phyloP scores from a whole-genome alignment of 1,140 invertebrate genomes.

The Geopemphigus sp. region DNA sequence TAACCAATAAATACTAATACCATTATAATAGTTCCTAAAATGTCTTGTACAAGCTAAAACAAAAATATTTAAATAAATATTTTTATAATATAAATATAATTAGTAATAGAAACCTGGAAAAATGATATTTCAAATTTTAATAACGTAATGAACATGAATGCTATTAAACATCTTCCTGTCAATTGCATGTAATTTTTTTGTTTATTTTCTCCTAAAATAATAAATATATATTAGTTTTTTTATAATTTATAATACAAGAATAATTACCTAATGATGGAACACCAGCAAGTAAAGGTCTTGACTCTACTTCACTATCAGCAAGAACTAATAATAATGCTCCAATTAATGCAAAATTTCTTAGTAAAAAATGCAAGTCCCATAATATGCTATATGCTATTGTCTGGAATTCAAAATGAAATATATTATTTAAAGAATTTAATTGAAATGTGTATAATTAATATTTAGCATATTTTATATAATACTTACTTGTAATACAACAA shows the following conservation, averaged over 20 bases:
- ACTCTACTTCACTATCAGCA: constrained; percentile 90
- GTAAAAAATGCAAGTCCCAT: constrained; percentile 96
- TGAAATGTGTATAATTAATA: neutral
- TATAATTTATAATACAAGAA: constrained; percentile 1
- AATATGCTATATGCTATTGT: constrained; percentile 97
- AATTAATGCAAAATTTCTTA: constrained; percentile 91
- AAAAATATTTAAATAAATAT: constrained; percentile 39
- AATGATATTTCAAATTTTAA: constrained; percentile 90
- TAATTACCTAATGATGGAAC: constrained; percentile 82
- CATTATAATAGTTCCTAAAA: constrained; percentile 93
- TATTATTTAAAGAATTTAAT: neutral
- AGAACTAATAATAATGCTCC: constrained; percentile 91
- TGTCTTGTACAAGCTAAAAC: constrained; percentile 78
- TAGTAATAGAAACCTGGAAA: constrained; percentile 67
- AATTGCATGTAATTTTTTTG: constrained; percentile 97
- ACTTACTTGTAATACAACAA: constrained; percentile 87
- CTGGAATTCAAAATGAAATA: constrained; percentile 61
- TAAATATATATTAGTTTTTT: neutral
- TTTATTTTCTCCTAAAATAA: constrained; percentile 78
- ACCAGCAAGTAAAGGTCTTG: constrained; percentile 93
- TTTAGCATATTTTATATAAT: neutral
- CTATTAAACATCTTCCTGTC: constrained; percentile 89
- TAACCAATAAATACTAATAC: constrained; percentile 94
- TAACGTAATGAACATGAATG: constrained; percentile 98
- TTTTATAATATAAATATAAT: neutral